Evolutionary conservation across 2,888 invertebrate genomes (phyloP).

Genomic region (Cremastinae sp.): DNA sequence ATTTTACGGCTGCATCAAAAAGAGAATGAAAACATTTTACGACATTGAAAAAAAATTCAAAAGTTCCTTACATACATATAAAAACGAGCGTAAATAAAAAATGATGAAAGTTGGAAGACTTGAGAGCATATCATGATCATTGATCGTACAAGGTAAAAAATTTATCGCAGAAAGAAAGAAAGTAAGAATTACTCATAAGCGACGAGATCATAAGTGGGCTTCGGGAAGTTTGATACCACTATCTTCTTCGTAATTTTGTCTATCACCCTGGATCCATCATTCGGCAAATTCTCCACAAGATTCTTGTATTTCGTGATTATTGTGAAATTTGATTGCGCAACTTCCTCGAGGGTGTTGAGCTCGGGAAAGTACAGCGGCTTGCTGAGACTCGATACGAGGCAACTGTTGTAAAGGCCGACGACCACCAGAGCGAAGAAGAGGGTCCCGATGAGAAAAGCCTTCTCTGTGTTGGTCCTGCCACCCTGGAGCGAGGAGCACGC

Average conservation of each 20-base stretch:
- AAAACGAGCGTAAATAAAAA: no score
- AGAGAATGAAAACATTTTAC: no score
- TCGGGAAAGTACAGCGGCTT: constrained; percentile 68
- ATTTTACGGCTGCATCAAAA: constrained; percentile 37
- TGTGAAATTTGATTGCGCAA: constrained; percentile 61
- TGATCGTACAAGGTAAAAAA: not conserved
- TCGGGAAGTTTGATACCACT: constrained; percentile 1
- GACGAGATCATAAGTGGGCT: constrained; percentile 59
- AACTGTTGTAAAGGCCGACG: constrained; percentile 67
- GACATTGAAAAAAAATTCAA: not conserved
- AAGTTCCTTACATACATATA: no score
- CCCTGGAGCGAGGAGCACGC: constrained; percentile 63
- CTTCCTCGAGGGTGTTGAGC: constrained; percentile 65
- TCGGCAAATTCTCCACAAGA: constrained; percentile 59
- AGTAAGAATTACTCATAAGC: constrained; percentile 59
- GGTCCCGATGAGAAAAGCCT: constrained; percentile 62
- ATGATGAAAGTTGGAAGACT: no score
- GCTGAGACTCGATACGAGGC: constrained; percentile 67
- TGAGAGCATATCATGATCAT: no score
- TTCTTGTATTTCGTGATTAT: constrained; percentile 70
- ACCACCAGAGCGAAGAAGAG: constrained; percentile 67
- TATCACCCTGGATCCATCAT: constrained; percentile 44
- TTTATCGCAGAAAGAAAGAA: not conserved
- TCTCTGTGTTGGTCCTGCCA: constrained; percentile 60
- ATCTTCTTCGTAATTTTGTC: constrained; percentile 46